Base-by-base conservation (phyloP, 1,140 invertebrate genomes). In the Pseudomyrmex dendroicus region DNA sequence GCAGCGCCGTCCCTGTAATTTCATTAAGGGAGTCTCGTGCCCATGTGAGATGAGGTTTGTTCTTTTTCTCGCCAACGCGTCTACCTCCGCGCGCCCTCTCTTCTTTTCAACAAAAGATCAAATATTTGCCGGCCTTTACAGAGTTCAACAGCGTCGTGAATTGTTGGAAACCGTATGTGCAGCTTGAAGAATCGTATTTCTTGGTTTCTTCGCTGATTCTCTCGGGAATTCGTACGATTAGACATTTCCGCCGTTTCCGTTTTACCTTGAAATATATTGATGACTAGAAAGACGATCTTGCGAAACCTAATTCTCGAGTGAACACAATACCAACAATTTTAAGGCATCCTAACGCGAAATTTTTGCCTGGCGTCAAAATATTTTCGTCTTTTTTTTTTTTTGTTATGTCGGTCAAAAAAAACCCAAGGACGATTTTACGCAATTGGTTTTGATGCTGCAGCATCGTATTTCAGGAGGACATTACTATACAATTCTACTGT, bases 21-120 rank as follows among this genome's bases (percentile, higher is more conserved):
- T 92, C 90, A 92, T 92, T 92, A 92, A 92, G 86, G 86, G 86
- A 88, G 91, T 85, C 91, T 92, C 91, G 91, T 92, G 91, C 89
- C 90, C 72, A 82, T 74, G 86, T 90, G 83, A 83, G 80, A 86
- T 89, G 87, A 83, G 84, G 76, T 70, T 35, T 35, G 35, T 35
- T 7, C 35, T 35, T 35, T 35, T 35, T 80, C 77, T 82, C 85
- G 68, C 87, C 86, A 88, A 89, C 74, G 84, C 83, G 62, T 20
- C 63, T 67, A 54, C 52, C 15, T 68, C 52, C 64, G 50, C 44
- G 78, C 61, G 25, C 67, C 68, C 80, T 44, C 64, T 72, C 48
- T 35, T 64, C 54, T 50, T 67, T 62, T 22, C 48, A 15, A 54
- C 15, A 89, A 35, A 35, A 35, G 54, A 86, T 84, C 85, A 91